A percentile compares a stretch with the other conserved stretches of the same genome.
Evolutionary conservation across 2,113 vertebrate species (phyloP).

Genomic region (Hemiscyllium ocellatum): DNA sequence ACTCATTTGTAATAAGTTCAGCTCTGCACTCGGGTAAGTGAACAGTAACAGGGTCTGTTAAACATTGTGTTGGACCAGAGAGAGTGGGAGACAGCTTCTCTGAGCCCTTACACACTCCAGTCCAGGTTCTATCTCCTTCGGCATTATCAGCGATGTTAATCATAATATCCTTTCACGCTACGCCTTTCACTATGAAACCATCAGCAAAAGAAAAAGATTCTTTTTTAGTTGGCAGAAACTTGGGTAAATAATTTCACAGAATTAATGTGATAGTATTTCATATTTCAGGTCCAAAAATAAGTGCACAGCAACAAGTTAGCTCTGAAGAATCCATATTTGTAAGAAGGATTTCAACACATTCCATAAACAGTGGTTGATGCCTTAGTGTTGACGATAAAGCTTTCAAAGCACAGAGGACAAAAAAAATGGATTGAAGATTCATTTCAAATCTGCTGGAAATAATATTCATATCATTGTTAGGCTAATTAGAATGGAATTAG

Average conservation of each 20-base stretch:
- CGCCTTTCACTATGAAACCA: not conserved
- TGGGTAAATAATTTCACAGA: not conserved
- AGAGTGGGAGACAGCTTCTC: no score
- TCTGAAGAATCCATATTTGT: not conserved
- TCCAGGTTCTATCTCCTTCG: no score
- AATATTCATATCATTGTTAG: not conserved
- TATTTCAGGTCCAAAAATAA: not conserved
- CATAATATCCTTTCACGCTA: no score
- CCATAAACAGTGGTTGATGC: not conserved
- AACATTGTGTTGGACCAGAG: no score
- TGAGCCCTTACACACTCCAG: no score
- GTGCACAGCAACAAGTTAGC: not conserved
- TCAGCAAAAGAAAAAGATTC: not conserved
- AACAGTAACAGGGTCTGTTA: no score
- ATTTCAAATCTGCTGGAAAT: not conserved
- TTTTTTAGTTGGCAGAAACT: not conserved
- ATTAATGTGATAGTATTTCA: not conserved
- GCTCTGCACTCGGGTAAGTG: no score
- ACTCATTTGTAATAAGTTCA: not conserved
- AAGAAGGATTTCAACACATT: not conserved
- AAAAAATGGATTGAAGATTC: not conserved
- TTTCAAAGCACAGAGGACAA: not conserved
- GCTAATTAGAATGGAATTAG: not conserved
- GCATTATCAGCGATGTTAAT: no score
- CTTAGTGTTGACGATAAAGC: not conserved